These are phyloP conservation scores for Metalampra italica DNA, from an alignment of 2,888 invertebrate genomes.

Conservation along the genomic window DNA sequence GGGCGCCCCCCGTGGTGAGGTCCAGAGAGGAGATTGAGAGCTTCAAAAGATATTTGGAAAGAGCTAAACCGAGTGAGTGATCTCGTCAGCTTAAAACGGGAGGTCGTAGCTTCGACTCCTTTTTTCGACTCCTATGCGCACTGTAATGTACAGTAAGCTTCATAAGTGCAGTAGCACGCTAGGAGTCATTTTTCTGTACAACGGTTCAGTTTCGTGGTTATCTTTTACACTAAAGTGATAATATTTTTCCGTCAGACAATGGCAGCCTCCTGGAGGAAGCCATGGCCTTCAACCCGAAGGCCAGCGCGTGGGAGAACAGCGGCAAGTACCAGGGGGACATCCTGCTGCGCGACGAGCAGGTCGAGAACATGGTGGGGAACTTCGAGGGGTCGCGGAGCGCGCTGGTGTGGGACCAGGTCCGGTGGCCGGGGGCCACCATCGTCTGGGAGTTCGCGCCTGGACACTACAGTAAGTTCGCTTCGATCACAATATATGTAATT, in stretches of 20 bases:
- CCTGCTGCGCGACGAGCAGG: conserved; percentile 35
- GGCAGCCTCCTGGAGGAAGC: conserved; percentile 26
- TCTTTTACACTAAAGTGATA: too few species aligned
- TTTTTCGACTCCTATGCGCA: not conserved
- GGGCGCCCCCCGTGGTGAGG: conserved; percentile 30
- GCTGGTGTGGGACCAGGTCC: conserved; percentile 34
- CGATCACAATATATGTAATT: too few species aligned
- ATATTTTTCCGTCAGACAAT: conserved; percentile 17
- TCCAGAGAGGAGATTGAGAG: conserved; percentile 37
- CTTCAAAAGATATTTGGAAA: conserved; percentile 37
- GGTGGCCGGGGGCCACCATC: conserved; percentile 36
- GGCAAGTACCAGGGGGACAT: conserved; percentile 54
- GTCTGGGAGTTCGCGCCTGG: conserved; percentile 34
- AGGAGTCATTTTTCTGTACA: too few species aligned
- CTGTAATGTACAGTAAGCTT: too few species aligned
- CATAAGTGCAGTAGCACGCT: too few species aligned
- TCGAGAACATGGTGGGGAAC: conserved; percentile 30
- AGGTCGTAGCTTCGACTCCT: not conserved
- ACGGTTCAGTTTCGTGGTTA: too few species aligned
- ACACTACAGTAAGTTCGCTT: conserved; percentile 23
- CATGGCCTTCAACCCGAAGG: conserved; percentile 24
- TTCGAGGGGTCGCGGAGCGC: conserved; percentile 26
- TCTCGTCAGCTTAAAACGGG: not conserved
- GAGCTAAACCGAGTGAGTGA: conserved; percentile 31
- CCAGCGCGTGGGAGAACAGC: conserved; percentile 39